Evolutionary conservation across 35 echinoderm and acorn worm genomes (phyloP).

Genomic region (Stichopus chloronotus): DNA sequence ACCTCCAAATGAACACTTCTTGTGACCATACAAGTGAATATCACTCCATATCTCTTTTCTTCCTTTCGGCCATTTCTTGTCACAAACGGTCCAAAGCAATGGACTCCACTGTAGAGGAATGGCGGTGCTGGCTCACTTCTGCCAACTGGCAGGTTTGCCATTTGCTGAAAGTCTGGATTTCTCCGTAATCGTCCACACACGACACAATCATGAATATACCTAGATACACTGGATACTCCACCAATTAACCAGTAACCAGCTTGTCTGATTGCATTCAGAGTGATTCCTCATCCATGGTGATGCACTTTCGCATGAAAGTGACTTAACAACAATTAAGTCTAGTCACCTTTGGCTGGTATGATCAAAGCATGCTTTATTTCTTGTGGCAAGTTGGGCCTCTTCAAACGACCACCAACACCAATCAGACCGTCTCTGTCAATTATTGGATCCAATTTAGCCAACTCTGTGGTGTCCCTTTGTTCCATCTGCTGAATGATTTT

Average conservation of each 20-base stretch:
- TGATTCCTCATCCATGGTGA: conserved; percentile 46
- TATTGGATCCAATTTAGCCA: conserved; percentile 62
- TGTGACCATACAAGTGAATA: conserved; percentile 64
- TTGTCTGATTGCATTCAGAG: conserved; percentile 59
- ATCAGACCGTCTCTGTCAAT: conserved; percentile 71
- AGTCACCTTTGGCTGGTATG: conserved; percentile 40
- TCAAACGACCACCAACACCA: conserved; percentile 79
- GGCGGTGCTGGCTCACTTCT: conserved; percentile 41
- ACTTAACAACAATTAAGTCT: conserved; percentile 62
- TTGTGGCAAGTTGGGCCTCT: conserved; percentile 47
- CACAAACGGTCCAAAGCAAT: conserved; percentile 67
- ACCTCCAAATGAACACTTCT: conserved; percentile 65
- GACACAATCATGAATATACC: conserved; percentile 59
- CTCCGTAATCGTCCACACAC: conserved; percentile 41
- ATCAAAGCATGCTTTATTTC: conserved; percentile 74
- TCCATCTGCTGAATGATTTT: conserved; percentile 46
- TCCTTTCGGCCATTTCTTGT: conserved; percentile 54
- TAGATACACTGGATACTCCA: conserved; percentile 59
- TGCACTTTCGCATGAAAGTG: conserved; percentile 56
- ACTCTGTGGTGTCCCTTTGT: not conserved
- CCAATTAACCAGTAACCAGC: conserved; percentile 47
- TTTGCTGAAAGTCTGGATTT: conserved; percentile 64
- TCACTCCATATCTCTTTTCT: conserved; percentile 62
- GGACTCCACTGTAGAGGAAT: conserved; percentile 62
- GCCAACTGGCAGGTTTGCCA: conserved; percentile 57